These are phyloP conservation scores for Callosobruchus maculatus DNA, from an alignment of 2,888 invertebrate species.

Conservation along the genomic window DNA sequence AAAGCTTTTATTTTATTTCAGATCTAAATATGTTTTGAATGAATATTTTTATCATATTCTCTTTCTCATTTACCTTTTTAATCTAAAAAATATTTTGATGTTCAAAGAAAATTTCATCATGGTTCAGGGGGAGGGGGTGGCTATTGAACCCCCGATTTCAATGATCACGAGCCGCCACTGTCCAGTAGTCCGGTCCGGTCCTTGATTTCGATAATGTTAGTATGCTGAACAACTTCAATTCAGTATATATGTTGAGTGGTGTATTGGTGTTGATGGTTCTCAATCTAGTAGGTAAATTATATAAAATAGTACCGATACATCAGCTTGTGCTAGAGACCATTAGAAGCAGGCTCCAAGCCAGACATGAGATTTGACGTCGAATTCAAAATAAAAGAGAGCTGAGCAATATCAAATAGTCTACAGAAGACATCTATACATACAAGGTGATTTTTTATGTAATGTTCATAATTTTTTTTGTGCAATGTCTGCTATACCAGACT, in stretches of 20 bases:
- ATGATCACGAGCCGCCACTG: too few species aligned
- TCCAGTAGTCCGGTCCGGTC: too few species aligned
- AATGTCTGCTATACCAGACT: too few species aligned
- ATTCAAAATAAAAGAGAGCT: not conserved
- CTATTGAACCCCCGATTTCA: too few species aligned
- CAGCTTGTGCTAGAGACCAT: not conserved
- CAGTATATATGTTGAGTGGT: not conserved
- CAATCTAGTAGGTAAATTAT: not conserved
- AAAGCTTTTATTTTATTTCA: too few species aligned
- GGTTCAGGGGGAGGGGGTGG: too few species aligned
- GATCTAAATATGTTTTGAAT: too few species aligned
- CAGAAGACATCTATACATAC: conserved; percentile 1
- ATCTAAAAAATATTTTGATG: too few species aligned
- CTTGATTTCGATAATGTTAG: too few species aligned
- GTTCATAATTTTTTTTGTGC: not conserved
- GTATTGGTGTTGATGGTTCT: not conserved
- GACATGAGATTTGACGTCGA: not conserved
- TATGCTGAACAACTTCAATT: not conserved
- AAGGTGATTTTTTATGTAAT: not conserved
- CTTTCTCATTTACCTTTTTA: too few species aligned
- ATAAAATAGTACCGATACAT: not conserved
- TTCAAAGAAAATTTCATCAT: too few species aligned
- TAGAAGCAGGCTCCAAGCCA: not conserved
- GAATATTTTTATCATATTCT: too few species aligned
- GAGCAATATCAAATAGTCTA: not conserved